Evolutionary conservation across 2,888 invertebrate genomes (phyloP), one percentile per base, ranked within the genome.

Genomic region (Scaptomyza tumidula): DNA sequence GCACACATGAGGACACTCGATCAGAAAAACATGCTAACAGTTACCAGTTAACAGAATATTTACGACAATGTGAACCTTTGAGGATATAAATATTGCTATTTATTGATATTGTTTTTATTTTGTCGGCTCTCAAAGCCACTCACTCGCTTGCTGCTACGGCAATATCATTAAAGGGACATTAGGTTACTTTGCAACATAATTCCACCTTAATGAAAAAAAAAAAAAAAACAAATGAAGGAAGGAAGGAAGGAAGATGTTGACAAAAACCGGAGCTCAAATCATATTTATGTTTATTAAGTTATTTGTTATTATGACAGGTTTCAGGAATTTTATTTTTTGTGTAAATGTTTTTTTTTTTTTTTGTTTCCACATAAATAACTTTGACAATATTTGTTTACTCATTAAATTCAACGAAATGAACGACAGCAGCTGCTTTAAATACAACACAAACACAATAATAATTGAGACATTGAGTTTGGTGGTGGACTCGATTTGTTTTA

Each of bases 11-110:
- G 16, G 16, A 16, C 35, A 37, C 19, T 49, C 33, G 16, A 50
- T 35, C n/a, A 35, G 24, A n/a, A 35, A 49, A n/a, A 35, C 19
- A n/a, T 35, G 10, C 24, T 37, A 37, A 14, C 50, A 50, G 24
- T 39, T 39, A 39, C 2, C 39, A 39, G 39, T 50, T 37, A 37
- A 50, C 11, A 35, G 35, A 37, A 35, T 35, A 35, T 37, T 50
- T 24, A 35, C 35, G 19, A 35, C 10, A 3, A 35, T 50, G 6
- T 5, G 14, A 3, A 0, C 19, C 19, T 49, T 16, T 11, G 39
- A 16, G 39, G 39, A 39, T 39, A 29, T 19, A n/a, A 49, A 29
- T 7, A 37, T 27, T 4, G 14, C 14, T 39, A 39, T 39, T 39
- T 39, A 39, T 39, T 39, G 39, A 39, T 39, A 39, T 39, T 39